Base-by-base conservation (phyloP, 2,797 vertebrate species). In the Acrossocheilus wenchowensis region DNA sequence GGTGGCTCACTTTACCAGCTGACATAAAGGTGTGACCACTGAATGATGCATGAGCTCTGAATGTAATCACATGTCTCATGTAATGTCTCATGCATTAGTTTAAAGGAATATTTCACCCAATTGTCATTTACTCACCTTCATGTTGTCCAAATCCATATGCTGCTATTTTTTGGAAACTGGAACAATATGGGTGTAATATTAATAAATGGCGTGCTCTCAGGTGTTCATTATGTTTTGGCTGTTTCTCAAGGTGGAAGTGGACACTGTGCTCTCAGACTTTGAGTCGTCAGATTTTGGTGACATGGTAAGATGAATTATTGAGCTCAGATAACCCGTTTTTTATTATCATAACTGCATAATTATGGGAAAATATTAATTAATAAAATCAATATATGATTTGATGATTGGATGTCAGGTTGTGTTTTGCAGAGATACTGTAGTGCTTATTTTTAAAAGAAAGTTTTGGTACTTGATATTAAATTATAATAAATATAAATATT, bases 271-370 rank as follows among this genome's bases (percentile, higher is more conserved):
- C 52, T 98, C 97, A 88, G 97, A 98, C 90, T 96, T 99, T 87
- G 98, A 99, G 92, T 97, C 98, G 0, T 97, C 97, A 77, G 98
- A 99, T 92, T 99, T 99, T 94, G 97, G 95, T 92, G 98, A 99
- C 92, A 96, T 99, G 97, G 98, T 99, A 92, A 95, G 93, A 2
- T 4, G 17, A 43, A 2, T 60, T 62, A 15, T 14, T 26, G 23
- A n/a, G 34, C 21, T 78, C 48, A 23, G 10, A 77, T 14, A 14
- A 23, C 19, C 6, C 3, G 0, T 1, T 79, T 21, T 75, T 10
- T 17, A 36, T 39, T 86, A 26, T 23, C n/a, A 21, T 11, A 34
- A 62, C 71, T 82, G 15, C 62, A 41, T 75, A 60, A 78, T 3
- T 57, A 14, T 36, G 77, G 5, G 45, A 57, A 41, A n/a, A 23